These are phyloP conservation scores for Bilobella aurantiaca DNA, from an alignment of 1,140 invertebrate species.

Conservation along the genomic window DNA sequence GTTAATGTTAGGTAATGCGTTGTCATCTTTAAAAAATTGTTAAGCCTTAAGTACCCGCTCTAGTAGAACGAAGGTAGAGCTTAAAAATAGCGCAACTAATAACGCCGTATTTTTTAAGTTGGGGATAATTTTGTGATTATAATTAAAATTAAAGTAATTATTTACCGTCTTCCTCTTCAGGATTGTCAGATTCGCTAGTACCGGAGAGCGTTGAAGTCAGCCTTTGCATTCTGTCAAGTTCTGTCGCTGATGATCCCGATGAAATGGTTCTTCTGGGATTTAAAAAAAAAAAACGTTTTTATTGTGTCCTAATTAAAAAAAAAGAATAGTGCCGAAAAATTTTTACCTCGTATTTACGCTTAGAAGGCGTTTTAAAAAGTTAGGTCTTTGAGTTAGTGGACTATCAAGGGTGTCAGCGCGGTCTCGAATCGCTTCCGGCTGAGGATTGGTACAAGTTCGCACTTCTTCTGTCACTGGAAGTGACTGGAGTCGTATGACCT, in stretches of 20 bases:
- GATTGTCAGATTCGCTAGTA: constrained; percentile 40
- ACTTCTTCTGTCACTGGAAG: constrained; percentile 24
- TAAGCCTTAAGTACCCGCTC: too few relatives aligned
- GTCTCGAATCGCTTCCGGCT: constrained; percentile 10
- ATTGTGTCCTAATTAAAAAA: not conserved
- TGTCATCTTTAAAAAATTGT: constrained; percentile 25
- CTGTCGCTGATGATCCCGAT: constrained; percentile 21
- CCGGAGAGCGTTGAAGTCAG: constrained; percentile 41
- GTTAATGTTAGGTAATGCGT: constrained; percentile 18
- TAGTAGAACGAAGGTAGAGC: too few relatives aligned
- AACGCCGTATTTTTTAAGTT: too few relatives aligned
- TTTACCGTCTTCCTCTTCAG: constrained; percentile 42
- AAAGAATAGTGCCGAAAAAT: not conserved
- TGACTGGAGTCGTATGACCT: constrained; percentile 24
- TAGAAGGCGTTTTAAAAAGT: constrained; percentile 16
- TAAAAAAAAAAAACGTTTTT: not conserved
- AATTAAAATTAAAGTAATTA: not conserved
- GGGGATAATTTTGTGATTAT: too few relatives aligned
- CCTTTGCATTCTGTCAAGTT: constrained; percentile 18
- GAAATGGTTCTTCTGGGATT: constrained; percentile 15
- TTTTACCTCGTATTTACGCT: not conserved
- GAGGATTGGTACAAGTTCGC: constrained; percentile 9
- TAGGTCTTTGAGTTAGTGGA: not conserved
- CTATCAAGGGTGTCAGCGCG: constrained; percentile 20
- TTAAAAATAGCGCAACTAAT: too few relatives aligned